Conservation (phyloP, 2,888 invertebrate species). For the Trissoscelio sp. region DNA sequence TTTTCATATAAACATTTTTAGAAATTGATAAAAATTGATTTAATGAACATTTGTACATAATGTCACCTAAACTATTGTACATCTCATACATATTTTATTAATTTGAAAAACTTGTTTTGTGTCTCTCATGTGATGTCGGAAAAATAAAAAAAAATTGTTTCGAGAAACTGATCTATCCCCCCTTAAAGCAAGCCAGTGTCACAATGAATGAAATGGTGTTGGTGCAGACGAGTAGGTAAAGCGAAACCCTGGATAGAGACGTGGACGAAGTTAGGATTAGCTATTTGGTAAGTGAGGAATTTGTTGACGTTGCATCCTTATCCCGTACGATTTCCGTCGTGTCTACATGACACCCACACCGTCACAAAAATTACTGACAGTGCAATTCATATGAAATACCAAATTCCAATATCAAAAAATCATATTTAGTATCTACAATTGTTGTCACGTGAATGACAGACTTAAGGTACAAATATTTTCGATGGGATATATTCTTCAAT, state of each 20-base stretch:
- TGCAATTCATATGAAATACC: conserved; percentile 59
- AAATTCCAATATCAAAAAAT: conserved; percentile 30
- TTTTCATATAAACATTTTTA: too few relatives aligned
- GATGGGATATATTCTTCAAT: too few relatives aligned
- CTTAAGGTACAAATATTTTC: too few relatives aligned
- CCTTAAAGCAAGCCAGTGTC: conserved; percentile 52
- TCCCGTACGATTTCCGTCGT: conserved; percentile 71
- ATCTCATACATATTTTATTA: too few relatives aligned
- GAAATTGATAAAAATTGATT: too few relatives aligned
- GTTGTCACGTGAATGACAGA: not conserved
- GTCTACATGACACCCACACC: conserved; percentile 67
- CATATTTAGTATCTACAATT: not conserved
- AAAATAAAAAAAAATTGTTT: conserved; percentile 13
- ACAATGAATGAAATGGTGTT: conserved; percentile 72
- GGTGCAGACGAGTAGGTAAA: conserved; percentile 74
- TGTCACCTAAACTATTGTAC: too few relatives aligned
- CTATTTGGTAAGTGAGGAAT: conserved; percentile 80
- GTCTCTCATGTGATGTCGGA: not conserved
- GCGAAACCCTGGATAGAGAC: conserved; percentile 75
- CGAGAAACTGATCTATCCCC: conserved; percentile 62
- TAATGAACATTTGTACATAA: too few relatives aligned
- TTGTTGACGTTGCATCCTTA: conserved; percentile 80
- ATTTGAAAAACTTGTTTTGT: not conserved
- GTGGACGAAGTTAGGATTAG: conserved; percentile 76
- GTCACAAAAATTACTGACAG: conserved; percentile 63